Evolutionary conservation across 1,140 invertebrate species (phyloP), one percentile per base, ranked within the genome.

Genomic region (Atta colombica): DNA sequence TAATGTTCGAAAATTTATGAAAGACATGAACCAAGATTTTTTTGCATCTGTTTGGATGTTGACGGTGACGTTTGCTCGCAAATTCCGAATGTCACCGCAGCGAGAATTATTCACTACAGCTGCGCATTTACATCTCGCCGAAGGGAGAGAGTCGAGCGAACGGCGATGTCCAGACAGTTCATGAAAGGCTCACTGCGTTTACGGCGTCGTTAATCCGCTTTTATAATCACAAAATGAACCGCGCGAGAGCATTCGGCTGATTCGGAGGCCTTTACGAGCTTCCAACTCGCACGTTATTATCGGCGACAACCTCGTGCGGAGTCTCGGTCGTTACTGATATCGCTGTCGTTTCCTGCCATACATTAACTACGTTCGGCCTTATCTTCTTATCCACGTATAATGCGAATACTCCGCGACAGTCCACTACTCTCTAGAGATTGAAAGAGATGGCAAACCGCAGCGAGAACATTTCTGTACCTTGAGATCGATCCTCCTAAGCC

Each of bases 161-260:
- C n/a, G 39, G 7, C 31, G 61, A 51, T 75, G 49, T 75, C 35
- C 78, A 74, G 78, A 91, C 87, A 77, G 80, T 91, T 87, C 84
- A 63, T 80, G 61, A 90, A 88, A 86, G 86, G 61, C 51, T 88
- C 68, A 60, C 60, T 77, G 86, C 86, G 63, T 90, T 90, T 90
- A 90, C 60, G 60, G 65, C 86, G 77, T 82, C 86, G 86, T 90
- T 90, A 90, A 90, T 90, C 65, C 89, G 60, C 39, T 77, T 88
- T 88, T 90, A 90, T 75, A 90, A 90, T 90, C 88, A 84, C 66
- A 12, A 61, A 21, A 74, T 53, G 53, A 49, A 66, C 53, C n/a
- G 25, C 39, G 31, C 61, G 80, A 81, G 35, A 31, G 55, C 53
- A 87, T 81, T 87, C 71, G 74, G 35, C 14, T 77, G 75, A 77